Base-by-base conservation (phyloP, 2,888 invertebrate genomes). In the Phragmatobia fuliginosa region DNA sequence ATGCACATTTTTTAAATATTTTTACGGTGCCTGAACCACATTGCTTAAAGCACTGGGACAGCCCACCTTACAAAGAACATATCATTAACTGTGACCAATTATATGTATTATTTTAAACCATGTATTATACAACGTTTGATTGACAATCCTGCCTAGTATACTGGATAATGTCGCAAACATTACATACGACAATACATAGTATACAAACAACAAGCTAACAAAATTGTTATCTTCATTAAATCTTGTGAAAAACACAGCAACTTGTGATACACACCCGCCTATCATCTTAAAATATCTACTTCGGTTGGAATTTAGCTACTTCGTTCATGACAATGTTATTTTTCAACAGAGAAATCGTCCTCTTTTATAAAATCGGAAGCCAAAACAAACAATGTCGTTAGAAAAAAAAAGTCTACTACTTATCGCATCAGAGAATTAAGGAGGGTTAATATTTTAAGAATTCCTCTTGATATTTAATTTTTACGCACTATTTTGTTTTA, bases 331-430 rank as follows among this genome's bases (percentile, higher is more conserved):
- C 70, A 58, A 45, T 71, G 68, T 77, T 81, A 74, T 83, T 83
- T 76, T 72, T 80, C 73, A 75, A 76, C 70, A 45, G 61, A 56
- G 61, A 73, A 78, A 70, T 71, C 59, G 61, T 58, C 45, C 61
- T 63, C 67, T 71, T 69, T 69, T 74, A 73, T 77, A 77, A 77
- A 81, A 72, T 72, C 60, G 49, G 28, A 72, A 73, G 79, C 68
- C 66, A 76, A 83, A 74, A 83, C 71, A 81, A 83, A 81, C 76
- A 77, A 72, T 67, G 74, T 75, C 36, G 67, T 66, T 62, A 70
- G 52, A 75, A 75, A 79, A 81, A 81, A 78, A 83, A 77, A 73
- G 73, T 66, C 41, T 67, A 74, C 72, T 81, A 82, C 79, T 79
- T 79, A 81, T 79, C 75, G 76, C 73, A 75, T 68, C 79, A 59